Evolutionary conservation across 2,888 invertebrate genomes (phyloP).

Genomic region (Caenorhabditis sinica): DNA sequence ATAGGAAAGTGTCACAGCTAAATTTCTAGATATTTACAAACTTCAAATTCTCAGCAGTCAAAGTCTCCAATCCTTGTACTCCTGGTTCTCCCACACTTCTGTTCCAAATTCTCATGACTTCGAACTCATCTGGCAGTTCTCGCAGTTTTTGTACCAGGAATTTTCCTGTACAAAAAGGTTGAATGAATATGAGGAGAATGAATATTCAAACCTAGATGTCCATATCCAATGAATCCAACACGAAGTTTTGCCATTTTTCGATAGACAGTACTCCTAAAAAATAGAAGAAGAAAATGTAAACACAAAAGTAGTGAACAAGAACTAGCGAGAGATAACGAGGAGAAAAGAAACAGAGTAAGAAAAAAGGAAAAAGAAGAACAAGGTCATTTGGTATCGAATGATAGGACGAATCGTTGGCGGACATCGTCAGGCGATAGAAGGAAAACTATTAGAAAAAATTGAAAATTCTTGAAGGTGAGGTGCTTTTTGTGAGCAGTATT

Average conservation of each 20-base stretch:
- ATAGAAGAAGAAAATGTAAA: background rate
- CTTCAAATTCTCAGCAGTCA: constrained; percentile 70
- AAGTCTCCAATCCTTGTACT: constrained; percentile 69
- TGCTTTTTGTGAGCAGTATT: background rate
- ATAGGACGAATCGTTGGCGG: background rate
- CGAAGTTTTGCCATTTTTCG: constrained; percentile 52
- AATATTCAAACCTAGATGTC: constrained; percentile 77
- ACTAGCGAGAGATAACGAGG: background rate
- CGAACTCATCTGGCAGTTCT: constrained; percentile 69
- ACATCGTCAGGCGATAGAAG: background rate
- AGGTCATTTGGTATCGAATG: constrained; percentile 18
- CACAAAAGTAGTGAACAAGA: background rate
- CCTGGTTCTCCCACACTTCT: constrained; percentile 73
- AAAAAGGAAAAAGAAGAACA: background rate
- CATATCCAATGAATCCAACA: constrained; percentile 82
- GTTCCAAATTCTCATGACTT: constrained; percentile 80
- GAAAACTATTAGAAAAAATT: background rate
- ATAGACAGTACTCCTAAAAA: background rate
- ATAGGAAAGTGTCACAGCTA: too few relatives aligned
- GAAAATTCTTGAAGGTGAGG: background rate
- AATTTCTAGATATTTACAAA: constrained; percentile 3
- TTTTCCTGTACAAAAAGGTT: constrained; percentile 74
- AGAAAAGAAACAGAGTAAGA: background rate
- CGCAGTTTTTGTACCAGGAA: constrained; percentile 78
- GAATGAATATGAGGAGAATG: background rate